phyloP scores from a whole-genome alignment of 2,888 invertebrate species.

The Cabera pusaria region DNA sequence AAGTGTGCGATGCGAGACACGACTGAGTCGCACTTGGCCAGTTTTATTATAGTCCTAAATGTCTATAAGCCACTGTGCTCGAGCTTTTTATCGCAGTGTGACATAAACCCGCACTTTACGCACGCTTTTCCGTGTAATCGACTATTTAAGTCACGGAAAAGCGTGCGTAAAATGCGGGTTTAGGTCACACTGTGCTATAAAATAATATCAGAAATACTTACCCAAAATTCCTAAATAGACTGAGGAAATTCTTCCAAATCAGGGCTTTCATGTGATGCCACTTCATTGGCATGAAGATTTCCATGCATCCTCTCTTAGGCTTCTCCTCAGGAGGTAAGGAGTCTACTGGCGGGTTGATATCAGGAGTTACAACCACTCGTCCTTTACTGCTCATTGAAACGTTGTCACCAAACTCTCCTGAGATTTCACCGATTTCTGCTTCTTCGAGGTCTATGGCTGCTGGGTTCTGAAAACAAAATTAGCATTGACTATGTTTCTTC shows the following conservation, averaged over 20 bases:
- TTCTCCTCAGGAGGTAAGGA: conserved; percentile 89
- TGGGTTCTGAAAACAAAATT: conserved; percentile 74
- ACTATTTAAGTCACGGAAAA: no score
- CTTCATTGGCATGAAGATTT: conserved; percentile 86
- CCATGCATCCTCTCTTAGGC: conserved; percentile 76
- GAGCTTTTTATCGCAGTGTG: no score
- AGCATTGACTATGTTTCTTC: no score
- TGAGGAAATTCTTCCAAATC: conserved; percentile 94
- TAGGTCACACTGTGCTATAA: no score
- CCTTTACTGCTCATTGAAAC: conserved; percentile 90
- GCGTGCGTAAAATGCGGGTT: no score
- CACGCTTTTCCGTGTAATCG: no score
- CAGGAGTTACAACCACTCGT: conserved; percentile 85
- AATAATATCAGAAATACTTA: conserved; percentile 53
- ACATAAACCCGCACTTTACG: no score
- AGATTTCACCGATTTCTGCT: conserved; percentile 89
- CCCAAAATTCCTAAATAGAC: conserved; percentile 94
- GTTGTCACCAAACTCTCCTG: conserved; percentile 94
- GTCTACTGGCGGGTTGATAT: conserved; percentile 69
- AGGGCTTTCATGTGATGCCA: conserved; percentile 90
- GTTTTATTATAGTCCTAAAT: no score
- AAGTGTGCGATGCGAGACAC: no score
- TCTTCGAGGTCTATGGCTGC: conserved; percentile 86
- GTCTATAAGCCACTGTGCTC: no score
- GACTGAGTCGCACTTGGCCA: no score